Conservation (phyloP, 2,797 vertebrate species). For the Cuniculus paca region DNA sequence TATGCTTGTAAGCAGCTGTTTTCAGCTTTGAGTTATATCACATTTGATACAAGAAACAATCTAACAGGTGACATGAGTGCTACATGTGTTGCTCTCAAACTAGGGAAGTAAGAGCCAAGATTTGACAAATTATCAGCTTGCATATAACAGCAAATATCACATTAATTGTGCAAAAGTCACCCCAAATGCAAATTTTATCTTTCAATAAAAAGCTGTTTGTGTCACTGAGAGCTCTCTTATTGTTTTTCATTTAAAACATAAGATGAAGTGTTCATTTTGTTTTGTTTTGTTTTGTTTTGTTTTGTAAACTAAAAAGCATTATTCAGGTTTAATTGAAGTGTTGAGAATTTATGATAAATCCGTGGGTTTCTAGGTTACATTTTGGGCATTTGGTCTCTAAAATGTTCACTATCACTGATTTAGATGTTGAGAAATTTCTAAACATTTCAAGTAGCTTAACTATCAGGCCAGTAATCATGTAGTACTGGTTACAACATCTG, state of each 20-base stretch:
- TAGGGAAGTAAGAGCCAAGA: neutral
- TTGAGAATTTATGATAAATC: neutral
- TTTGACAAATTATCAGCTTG: neutral
- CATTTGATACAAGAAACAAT: neutral
- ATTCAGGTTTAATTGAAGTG: neutral
- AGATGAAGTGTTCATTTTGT: neutral
- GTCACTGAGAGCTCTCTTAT: neutral
- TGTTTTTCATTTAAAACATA: neutral
- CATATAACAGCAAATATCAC: neutral
- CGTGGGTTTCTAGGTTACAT: neutral
- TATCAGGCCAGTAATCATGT: neutral
- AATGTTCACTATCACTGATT: neutral
- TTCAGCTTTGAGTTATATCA: neutral
- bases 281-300: neutral
- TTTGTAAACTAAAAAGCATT: neutral
- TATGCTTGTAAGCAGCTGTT: neutral
- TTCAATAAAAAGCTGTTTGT: neutral
- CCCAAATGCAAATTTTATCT: neutral
- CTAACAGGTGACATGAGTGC: neutral
- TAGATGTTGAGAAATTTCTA: constrained; percentile 58
- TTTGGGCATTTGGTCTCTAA: neutral
- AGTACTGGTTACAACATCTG: neutral
- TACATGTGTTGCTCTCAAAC: neutral
- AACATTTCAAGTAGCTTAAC: constrained; percentile 52
- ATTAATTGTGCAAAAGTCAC: neutral